Percentiles rank a stretch among this genome's conserved stretches.
phyloP scores from a whole-genome alignment of 2,888 invertebrate species.

The Chymomyza fuscimana region DNA sequence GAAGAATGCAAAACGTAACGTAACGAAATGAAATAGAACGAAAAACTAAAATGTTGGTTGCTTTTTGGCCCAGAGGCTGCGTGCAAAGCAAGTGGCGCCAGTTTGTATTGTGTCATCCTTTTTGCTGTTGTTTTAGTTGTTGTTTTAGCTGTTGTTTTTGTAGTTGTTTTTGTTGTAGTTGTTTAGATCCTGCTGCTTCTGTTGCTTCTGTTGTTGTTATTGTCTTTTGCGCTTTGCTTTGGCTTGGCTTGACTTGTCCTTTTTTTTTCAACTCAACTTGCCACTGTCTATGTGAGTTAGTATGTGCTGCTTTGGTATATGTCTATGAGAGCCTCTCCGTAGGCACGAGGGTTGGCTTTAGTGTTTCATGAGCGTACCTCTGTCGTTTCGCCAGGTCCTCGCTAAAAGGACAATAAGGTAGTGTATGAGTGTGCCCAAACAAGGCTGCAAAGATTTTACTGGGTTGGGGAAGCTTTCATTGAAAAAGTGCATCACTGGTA shows the following conservation, averaged over 20 bases:
- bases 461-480: no score
- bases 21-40: conserved; percentile 25
- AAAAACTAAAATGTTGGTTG: conserved; percentile 52
- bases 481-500: no score
- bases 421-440: no score
- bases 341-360: neutral
- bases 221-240: neutral
- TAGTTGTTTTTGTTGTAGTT: neutral
- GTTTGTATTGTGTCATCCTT: conserved; percentile 75
- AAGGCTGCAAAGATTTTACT: no score
- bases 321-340: conserved; percentile 14
- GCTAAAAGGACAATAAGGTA: no score
- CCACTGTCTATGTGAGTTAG: neutral
- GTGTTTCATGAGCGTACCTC: no score
- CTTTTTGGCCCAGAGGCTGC: conserved; percentile 60
- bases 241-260: conserved; percentile 7
- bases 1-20: conserved; percentile 15
- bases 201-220: neutral
- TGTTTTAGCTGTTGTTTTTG: neutral
- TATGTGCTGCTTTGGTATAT: conserved; percentile 8
- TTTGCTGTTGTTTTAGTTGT: conserved; percentile 35
- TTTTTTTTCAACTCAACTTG: conserved; percentile 8
- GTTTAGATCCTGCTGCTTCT: neutral
- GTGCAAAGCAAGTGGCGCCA: conserved; percentile 67
- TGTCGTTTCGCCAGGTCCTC: no score